These are phyloP conservation scores for Agrotis ipsilon DNA, from an alignment of 2,888 invertebrate species.

Conservation along the genomic window DNA sequence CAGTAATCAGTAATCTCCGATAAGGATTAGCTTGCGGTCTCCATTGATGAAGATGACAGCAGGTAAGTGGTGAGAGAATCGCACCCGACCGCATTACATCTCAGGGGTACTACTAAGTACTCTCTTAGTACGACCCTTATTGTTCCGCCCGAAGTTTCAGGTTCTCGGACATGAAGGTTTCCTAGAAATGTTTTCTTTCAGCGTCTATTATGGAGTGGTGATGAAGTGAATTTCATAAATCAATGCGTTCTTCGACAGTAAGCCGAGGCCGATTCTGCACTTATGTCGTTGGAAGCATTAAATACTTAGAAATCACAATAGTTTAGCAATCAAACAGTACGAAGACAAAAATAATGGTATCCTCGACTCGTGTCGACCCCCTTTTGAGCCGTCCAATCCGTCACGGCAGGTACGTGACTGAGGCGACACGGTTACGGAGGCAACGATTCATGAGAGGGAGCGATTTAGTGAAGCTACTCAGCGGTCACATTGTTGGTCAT, in stretches of 20 bases:
- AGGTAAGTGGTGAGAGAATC: neutral
- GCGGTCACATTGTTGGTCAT: neutral
- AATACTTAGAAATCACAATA: constrained; percentile 3
- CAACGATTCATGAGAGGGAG: constrained; percentile 35
- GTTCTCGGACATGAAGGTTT: no score
- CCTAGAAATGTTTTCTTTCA: no score
- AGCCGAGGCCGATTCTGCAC: no score
- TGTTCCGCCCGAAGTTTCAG: no score
- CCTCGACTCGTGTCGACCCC: constrained; percentile 46
- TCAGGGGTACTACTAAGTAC: no score
- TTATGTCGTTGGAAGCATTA: neutral
- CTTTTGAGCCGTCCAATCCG: constrained; percentile 44
- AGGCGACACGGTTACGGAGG: constrained; percentile 29
- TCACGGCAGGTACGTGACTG: constrained; percentile 56
- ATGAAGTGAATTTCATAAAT: no score
- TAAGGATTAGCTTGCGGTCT: neutral
- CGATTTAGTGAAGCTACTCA: constrained; percentile 10
- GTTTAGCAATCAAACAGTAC: constrained; percentile 29
- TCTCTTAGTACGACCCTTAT: no score
- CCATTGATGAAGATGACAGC: neutral
- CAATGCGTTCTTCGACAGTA: no score
- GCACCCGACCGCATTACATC: no score
- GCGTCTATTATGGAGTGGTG: no score
- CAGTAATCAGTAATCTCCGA: neutral
- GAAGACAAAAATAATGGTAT: constrained; percentile 31